phyloP scores from a whole-genome alignment of 2,888 invertebrate species.

The Dendrolimus houi region DNA sequence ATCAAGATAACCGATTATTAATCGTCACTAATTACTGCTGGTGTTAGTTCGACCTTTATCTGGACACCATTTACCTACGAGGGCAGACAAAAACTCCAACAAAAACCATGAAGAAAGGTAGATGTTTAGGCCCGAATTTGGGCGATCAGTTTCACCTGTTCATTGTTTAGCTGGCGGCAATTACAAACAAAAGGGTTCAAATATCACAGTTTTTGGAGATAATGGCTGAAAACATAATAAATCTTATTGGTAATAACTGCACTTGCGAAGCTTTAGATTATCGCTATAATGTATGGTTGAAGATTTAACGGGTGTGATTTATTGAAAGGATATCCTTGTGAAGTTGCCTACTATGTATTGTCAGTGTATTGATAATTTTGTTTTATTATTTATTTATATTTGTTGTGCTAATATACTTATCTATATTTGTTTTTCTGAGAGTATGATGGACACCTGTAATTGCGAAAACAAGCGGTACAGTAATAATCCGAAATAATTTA shows the following conservation, averaged over 20 bases:
- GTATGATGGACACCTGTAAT: too few species aligned
- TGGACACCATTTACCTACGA: slow-evolving; percentile 66
- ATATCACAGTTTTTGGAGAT: slow-evolving; percentile 70
- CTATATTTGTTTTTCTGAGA: not conserved
- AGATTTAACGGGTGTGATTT: slow-evolving; percentile 51
- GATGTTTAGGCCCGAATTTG: slow-evolving; percentile 44
- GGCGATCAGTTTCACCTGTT: slow-evolving; percentile 63
- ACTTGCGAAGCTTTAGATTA: slow-evolving; percentile 59
- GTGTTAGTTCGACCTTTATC: slow-evolving; percentile 73
- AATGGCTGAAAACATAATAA: slow-evolving; percentile 60
- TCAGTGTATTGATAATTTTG: slow-evolving; percentile 1
- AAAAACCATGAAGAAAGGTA: slow-evolving; percentile 71
- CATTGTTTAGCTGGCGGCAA: slow-evolving; percentile 66
- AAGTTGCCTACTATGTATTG: not conserved
- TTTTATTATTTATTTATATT: slow-evolving; percentile 6
- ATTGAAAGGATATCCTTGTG: slow-evolving; percentile 34
- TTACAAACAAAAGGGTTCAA: slow-evolving; percentile 67
- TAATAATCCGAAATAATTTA: too few species aligned
- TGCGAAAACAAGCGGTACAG: too few species aligned
- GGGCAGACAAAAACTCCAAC: slow-evolving; percentile 49
- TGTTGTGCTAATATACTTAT: not conserved
- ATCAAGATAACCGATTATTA: slow-evolving; percentile 75
- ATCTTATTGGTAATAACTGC: slow-evolving; percentile 68
- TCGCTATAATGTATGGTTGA: slow-evolving; percentile 50
- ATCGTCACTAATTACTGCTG: slow-evolving; percentile 75